Base-by-base conservation (phyloP, 2,888 invertebrate species). In the Eurytoma californica region DNA sequence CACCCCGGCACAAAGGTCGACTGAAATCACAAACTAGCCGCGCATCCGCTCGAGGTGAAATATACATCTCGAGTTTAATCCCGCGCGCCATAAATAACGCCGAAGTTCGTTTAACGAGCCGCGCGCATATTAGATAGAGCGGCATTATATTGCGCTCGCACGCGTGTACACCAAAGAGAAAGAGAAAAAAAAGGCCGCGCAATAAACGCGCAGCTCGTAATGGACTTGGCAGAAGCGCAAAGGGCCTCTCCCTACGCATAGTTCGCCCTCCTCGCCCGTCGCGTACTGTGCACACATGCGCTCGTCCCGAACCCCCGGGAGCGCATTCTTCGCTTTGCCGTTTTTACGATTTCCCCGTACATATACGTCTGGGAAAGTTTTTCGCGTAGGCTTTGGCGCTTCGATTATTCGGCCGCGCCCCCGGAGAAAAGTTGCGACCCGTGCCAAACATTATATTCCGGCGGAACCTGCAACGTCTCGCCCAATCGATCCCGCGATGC, bases 161-260 rank as follows among this genome's bases (percentile, higher is more conserved):
- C 18, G 4, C 53, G 12, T 13, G 14, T 24, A 28, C 24, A 30
- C 49, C 18, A 53, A 18, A n/a, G 55, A 9, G 58, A 5, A 7
- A 16, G 28, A 20, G n/a, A 7, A 20, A 30, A 68, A 78, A 73
- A 39, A 39, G 39, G 39, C 39, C 53, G 51, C 28, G 63, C 61
- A 73, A 68, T 77, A 78, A 78, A 78, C 68, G 72, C 68, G 61
- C 55, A 13, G 73, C 47, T 73, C 47, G 49, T 78, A 78, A 78
- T 73, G 73, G 67, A 78, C 72, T 78, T 78, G 78, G 67, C 72
- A 72, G 68, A 16, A 53, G 49, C 47, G 69, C 73, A 73, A 69
- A 79, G 69, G 74, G 65, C 58, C 66, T 65, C 20, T 24, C 24
- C 67, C 24, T 53, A 49, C 39, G 66, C 69, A 69, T 69, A 69